Percentiles rank a stretch among this genome's conserved stretches.
phyloP scores from a whole-genome alignment of 2,113 vertebrate species.

The Cyprinodon variegatus region DNA sequence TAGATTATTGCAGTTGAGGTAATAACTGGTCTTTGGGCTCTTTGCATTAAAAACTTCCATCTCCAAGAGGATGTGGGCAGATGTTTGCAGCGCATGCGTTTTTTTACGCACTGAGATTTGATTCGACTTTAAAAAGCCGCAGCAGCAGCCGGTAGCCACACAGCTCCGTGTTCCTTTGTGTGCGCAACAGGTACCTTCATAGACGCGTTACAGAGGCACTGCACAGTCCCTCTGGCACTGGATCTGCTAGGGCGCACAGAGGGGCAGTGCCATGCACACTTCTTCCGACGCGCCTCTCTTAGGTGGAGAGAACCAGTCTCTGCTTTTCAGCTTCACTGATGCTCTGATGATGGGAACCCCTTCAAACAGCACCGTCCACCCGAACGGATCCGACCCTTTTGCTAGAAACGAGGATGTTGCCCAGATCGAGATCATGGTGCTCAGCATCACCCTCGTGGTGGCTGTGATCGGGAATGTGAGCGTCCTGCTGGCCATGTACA shows the following conservation, averaged over 20 bases:
- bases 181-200: constrained; percentile 47
- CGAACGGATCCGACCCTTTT: constrained; percentile 79
- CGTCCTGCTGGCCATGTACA: constrained; percentile 89
- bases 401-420: constrained; percentile 89
- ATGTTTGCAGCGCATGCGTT: constrained; percentile 45
- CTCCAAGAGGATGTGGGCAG: not conserved
- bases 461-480: constrained; percentile 89
- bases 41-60: not conserved
- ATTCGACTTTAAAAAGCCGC: constrained; percentile 55
- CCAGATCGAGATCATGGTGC: constrained; percentile 89
- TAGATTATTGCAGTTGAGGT: not conserved
- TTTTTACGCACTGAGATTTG: constrained; percentile 52
- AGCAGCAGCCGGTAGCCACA: constrained; percentile 34
- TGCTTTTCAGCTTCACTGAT: constrained; percentile 6
- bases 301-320: constrained; percentile 50
- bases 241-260: constrained; percentile 39
- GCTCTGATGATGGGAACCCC: constrained; percentile 49
- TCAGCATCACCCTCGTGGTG: constrained; percentile 89
- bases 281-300: constrained; percentile 41
- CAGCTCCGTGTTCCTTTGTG: not conserved
- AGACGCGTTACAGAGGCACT: constrained; percentile 45
- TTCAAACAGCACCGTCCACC: constrained; percentile 49
- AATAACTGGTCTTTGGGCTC: not conserved
- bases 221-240: constrained; percentile 43
- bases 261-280: constrained; percentile 66